phyloP scores from a whole-genome alignment of 2,797 vertebrate species.

The Pseudochaenichthys georgianus region DNA sequence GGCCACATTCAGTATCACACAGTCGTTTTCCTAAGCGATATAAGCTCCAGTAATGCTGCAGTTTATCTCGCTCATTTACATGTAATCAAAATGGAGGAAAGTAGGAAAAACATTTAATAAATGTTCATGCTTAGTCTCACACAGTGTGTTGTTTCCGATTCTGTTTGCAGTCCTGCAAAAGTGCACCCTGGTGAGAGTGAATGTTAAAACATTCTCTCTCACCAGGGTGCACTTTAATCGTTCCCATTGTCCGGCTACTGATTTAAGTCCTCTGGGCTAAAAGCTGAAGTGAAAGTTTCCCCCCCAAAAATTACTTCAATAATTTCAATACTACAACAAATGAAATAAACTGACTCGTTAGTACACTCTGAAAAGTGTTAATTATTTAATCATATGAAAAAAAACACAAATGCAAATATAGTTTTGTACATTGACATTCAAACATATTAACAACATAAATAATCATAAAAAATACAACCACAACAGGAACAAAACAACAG shows the following conservation, averaged over 20 bases:
- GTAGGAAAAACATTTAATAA: too few relatives aligned
- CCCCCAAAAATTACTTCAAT: background rate
- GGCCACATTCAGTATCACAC: background rate
- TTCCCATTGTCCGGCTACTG: background rate
- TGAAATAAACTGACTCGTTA: background rate
- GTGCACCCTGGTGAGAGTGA: too few relatives aligned
- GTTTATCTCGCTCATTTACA: too few relatives aligned
- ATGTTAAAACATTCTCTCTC: background rate
- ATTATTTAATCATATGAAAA: conserved; percentile 37
- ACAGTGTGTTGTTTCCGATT: too few relatives aligned
- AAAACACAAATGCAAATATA: background rate
- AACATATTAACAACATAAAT: conserved; percentile 6
- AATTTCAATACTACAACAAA: background rate
- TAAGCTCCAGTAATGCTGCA: background rate
- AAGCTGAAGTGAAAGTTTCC: background rate
- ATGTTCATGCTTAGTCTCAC: too few relatives aligned
- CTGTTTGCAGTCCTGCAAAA: too few relatives aligned
- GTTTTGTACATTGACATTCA: background rate
- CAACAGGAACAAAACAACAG: background rate
- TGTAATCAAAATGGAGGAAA: too few relatives aligned
- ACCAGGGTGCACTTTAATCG: background rate
- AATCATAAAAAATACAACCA: background rate
- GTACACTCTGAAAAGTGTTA: background rate
- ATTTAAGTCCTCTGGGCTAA: background rate
- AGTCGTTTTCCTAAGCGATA: accelerated